Evolutionary conservation across 1,140 invertebrate species (phyloP).

Genomic region (Thereuonema tuberculata): DNA sequence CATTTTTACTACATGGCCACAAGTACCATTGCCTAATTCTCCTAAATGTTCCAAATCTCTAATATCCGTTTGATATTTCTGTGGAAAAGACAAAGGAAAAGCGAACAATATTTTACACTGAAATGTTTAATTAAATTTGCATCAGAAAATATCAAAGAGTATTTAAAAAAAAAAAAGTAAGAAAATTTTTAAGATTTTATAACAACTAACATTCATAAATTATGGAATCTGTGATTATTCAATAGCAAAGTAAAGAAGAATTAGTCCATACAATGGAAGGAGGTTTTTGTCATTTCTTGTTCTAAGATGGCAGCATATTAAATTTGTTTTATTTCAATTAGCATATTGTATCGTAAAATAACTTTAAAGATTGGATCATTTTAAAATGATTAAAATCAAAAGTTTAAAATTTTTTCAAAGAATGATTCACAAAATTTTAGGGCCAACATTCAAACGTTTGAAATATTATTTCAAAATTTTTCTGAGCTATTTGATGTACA

Average conservation of each 20-base stretch:
- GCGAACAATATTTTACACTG: conserved; percentile 8
- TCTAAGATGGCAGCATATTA: no score
- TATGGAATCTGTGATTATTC: neutral
- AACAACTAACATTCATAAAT: neutral
- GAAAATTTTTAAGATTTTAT: neutral
- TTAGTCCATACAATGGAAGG: no score
- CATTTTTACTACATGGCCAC: conserved; percentile 97
- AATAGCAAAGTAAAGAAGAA: conserved; percentile 8
- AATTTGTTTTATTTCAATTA: neutral
- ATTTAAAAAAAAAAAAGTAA: neutral
- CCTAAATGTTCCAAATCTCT: conserved; percentile 68
- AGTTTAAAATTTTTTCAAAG: no score
- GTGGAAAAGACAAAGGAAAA: conserved; percentile 20
- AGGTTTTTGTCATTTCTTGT: no score
- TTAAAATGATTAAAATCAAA: no score
- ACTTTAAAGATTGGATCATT: neutral
- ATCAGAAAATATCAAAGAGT: neutral
- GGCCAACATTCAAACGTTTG: no score
- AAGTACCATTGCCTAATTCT: conserved; percentile 88
- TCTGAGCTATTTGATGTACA: no score
- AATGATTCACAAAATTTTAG: no score
- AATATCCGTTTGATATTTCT: conserved; percentile 66
- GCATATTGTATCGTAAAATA: neutral
- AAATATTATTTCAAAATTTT: no score
- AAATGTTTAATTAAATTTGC: neutral